A percentile compares a stretch with the other conserved stretches of the same genome.
Evolutionary conservation across 2,888 invertebrate genomes (phyloP).

Genomic region (Carpatolechia fugitivella): DNA sequence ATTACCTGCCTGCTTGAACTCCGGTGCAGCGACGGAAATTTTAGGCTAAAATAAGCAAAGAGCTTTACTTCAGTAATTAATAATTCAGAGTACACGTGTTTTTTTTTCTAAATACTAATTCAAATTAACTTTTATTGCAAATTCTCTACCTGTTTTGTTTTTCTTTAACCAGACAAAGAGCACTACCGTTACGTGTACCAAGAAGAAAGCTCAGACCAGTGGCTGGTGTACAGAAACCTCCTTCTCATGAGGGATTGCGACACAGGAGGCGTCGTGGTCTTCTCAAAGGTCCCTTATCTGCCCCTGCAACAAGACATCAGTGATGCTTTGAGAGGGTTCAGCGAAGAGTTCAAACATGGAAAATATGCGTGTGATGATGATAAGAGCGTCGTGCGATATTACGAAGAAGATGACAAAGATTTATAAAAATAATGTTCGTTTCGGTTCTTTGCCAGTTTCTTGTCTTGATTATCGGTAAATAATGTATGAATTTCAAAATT

Average conservation of each 20-base stretch:
- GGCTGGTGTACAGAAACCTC: slow-evolving; percentile 39
- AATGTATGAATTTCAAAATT: too few relatives aligned
- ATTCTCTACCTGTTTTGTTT: too few relatives aligned
- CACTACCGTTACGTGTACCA: slow-evolving; percentile 15
- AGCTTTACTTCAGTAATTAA: too few relatives aligned
- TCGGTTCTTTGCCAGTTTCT: too few relatives aligned
- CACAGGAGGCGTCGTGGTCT: slow-evolving; percentile 38
- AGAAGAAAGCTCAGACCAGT: slow-evolving; percentile 42
- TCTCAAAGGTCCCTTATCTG: slow-evolving; percentile 30
- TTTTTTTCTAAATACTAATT: too few relatives aligned
- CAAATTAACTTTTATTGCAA: too few relatives aligned
- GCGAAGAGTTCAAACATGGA: slow-evolving; percentile 30
- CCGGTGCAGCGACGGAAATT: too few relatives aligned
- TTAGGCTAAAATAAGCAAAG: too few relatives aligned
- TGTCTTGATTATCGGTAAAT: too few relatives aligned
- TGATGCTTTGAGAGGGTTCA: slow-evolving; percentile 33
- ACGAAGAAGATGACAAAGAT: neutral
- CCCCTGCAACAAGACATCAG: slow-evolving; percentile 26
- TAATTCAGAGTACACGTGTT: too few relatives aligned
- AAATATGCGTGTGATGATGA: slow-evolving; percentile 29
- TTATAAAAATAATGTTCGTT: too few relatives aligned
- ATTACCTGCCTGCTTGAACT: neutral
- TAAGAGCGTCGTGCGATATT: neutral
- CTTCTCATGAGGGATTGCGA: slow-evolving; percentile 50
- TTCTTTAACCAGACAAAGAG: neutral